Base-by-base conservation (phyloP, 2,113 vertebrate species). In the Rhodinocichla rosea region DNA sequence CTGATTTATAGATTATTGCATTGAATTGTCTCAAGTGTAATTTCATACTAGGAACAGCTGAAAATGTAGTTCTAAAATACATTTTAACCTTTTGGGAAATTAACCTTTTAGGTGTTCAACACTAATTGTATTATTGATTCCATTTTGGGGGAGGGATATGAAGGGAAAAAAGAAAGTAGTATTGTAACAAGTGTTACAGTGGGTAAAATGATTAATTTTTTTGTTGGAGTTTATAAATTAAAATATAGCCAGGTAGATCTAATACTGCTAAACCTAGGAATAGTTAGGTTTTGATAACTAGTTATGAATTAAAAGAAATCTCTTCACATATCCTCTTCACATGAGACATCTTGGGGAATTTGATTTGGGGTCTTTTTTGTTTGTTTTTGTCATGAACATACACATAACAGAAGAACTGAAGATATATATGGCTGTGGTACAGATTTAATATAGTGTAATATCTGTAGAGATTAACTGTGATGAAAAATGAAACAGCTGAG, bases 401-500 rank as follows among this genome's bases (percentile, higher is more conserved):
- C 15, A 45, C 76, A 73, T 40, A 87, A 44, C 22, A 81, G 15
- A 90, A 50, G 78, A 93, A 24, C 26, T 92, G 32, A 89, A 47
- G 88, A 96, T 94, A 83, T 85, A 85, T 89, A 77, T 65, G 85
- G 35, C 37, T 71, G 39, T 80, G 33, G 75, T 87, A 68, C 57
- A 80, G 42, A 79, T 89, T 83, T 96, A 90, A 81, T 94, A 78
- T 57, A 80, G 20, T 70, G 89, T 77, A 84, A 37, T 92, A 76
- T 56, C 76, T 92, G 10, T 59, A 70, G 65, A 94, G 86, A 89
- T 69, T 91, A 65, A 26, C 73, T 79, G 45, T 70, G 65, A 89
- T 95, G 94, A 92, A 95, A 96, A 92, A 85, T 63, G 33, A 83
- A 93, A 65, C 67, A 81, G 65, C 92, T 91, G 22, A 76, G 22